Conservation (phyloP, 2,113 vertebrate species). For the Trematomus loennbergii region DNA sequence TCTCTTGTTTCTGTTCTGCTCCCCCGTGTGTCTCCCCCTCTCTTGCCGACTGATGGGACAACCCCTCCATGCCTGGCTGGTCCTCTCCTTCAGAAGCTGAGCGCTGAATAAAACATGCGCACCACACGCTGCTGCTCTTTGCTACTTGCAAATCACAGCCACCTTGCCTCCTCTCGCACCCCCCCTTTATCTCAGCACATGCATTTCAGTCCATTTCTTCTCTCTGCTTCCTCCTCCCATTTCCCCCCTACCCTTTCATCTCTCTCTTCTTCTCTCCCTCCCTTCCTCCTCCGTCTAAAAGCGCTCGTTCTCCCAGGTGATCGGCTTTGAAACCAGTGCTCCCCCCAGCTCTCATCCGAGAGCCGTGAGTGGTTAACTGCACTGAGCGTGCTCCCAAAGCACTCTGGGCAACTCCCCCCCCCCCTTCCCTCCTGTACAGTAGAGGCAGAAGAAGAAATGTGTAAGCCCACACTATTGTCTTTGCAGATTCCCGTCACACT, state of each 20-base stretch:
- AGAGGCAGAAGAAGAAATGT: constrained; percentile 64
- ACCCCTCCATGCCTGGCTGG: constrained; percentile 48
- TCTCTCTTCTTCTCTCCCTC: constrained; percentile 18
- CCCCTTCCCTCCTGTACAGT: constrained; percentile 47
- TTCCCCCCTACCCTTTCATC: not conserved
- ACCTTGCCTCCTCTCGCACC: constrained; percentile 42
- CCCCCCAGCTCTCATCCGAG: constrained; percentile 38
- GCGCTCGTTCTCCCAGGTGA: constrained; percentile 75
- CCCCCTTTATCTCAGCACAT: constrained; percentile 50
- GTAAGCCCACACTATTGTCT: constrained; percentile 65
- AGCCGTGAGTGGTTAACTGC: constrained; percentile 73
- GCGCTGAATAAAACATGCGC: constrained; percentile 78
- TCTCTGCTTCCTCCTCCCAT: constrained; percentile 26
- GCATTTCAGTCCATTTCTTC: constrained; percentile 41
- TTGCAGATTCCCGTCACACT: constrained; percentile 35
- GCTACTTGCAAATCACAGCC: constrained; percentile 62
- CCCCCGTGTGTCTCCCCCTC: not conserved
- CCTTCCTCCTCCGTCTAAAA: constrained; percentile 53
- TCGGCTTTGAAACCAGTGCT: constrained; percentile 53
- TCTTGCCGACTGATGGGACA: constrained; percentile 48
- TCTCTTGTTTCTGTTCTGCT: not conserved
- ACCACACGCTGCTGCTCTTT: constrained; percentile 58
- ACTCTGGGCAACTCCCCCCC: constrained; percentile 62
- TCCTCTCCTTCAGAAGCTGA: constrained; percentile 38
- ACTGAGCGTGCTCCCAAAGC: constrained; percentile 66